Conservation (phyloP, 2,113 vertebrate genomes). For the Malurus elegans region DNA sequence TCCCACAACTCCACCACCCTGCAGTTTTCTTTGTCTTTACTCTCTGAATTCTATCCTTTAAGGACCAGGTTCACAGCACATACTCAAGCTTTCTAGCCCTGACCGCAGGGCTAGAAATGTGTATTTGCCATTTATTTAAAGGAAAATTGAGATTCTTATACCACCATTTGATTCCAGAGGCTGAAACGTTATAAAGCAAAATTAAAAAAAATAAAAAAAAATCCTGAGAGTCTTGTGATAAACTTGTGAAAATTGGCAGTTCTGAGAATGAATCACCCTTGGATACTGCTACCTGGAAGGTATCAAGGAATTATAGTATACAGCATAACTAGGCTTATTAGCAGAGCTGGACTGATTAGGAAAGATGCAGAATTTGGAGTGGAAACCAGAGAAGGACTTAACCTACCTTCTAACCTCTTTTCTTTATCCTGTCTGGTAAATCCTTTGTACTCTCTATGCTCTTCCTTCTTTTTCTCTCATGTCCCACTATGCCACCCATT, state of each 20-base stretch:
- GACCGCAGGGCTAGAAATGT: fast-evolving
- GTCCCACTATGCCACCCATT: not conserved
- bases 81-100: not conserved
- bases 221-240: slow-evolving; percentile 7
- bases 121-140: not conserved
- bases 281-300: not conserved
- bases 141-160: not conserved
- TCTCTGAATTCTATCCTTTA: not conserved
- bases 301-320: not conserved
- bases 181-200: not conserved
- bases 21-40: not conserved
- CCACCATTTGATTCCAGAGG: not conserved
- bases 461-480: not conserved
- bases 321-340: not conserved
- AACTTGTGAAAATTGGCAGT: slow-evolving; percentile 29
- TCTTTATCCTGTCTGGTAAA: not conserved
- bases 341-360: not conserved
- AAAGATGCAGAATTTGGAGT: not conserved
- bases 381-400: not conserved
- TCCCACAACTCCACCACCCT: not conserved
- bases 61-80: not conserved
- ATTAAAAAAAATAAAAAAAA: not conserved
- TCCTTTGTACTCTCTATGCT: fast-evolving
- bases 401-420: not conserved
- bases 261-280: not conserved